Base-by-base conservation (phyloP, 2,113 vertebrate genomes). In the Nibea albiflora region DNA sequence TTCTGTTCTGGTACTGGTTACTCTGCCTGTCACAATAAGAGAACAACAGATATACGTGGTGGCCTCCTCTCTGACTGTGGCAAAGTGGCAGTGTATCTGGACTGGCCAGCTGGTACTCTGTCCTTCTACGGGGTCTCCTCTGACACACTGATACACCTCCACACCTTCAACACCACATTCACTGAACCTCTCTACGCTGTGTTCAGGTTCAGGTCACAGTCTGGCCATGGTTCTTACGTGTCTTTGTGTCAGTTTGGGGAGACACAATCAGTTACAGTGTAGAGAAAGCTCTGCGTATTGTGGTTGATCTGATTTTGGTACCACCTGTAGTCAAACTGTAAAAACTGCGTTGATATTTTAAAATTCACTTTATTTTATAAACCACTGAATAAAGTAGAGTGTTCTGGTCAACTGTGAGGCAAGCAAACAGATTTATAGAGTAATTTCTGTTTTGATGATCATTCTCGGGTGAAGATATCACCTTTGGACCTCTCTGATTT, bases 71-170 rank as follows among this genome's bases (percentile, higher is more conserved):
- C 54, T 9, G 22, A 44, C 22, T 5, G 16, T 8, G 54, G 54
- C 22, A 72, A 16, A 28, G 54, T 46, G 2, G 69, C 2, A 14
- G 69, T 72, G 15, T 58, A 72, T 47, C 39, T 72, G 53, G 54
- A 58, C 54, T 58, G 35, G 53, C 54, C 39, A 12, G 69, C 20
- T 20, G 39, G 69, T 16, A 26, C 42, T 46, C 10, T 72, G 69
- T 58, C 69, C 11, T 72, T 60, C 26, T 60, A 60, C 24, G 17
- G 15, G 11, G 56, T 58, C 57, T 60, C 57, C 57, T 58, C 57
- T 19, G 57, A 31, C 1, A 17, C 14, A 28, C 15, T 58, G 56
- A 58, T 16, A 3, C 56, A 26, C 54, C 54, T 57, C 14, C 54
- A 57, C 54, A 57, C 54, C 54, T 57, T 57, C 12, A 1, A 57